Percentiles rank a stretch among this genome's conserved stretches.
Evolutionary conservation across 2,888 invertebrate species (phyloP).

Genomic region (Lutraria lutraria): DNA sequence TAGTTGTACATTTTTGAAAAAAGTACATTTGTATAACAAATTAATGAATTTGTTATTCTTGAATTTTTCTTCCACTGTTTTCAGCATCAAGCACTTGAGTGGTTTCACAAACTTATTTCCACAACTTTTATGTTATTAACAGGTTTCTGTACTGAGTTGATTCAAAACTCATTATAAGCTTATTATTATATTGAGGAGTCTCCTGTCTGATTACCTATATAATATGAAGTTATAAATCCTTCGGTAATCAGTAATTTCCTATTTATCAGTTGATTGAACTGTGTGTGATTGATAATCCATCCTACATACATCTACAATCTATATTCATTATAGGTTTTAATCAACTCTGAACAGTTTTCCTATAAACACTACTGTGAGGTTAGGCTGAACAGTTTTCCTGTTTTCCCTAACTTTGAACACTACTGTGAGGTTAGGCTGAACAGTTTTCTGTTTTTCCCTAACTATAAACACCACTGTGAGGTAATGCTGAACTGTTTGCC

Average conservation of each 20-base stretch:
- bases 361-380: no score
- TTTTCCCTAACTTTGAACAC: no score
- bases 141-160: neutral
- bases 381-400: no score
- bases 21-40: neutral
- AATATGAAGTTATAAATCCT: neutral
- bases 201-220: neutral
- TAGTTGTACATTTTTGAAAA: neutral
- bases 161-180: neutral
- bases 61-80: constrained; percentile 5
- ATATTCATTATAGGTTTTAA: neutral
- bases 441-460: no score
- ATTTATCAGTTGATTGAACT: neutral
- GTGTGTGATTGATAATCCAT: constrained; percentile 8
- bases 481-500: no score
- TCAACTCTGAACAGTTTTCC: neutral
- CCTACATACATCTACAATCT: neutral
- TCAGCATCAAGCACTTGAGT: neutral
- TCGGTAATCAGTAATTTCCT: neutral
- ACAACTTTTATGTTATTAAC: neutral
- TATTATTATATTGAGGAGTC: neutral
- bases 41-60: constrained; percentile 15
- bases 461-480: no score
- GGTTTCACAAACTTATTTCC: neutral
- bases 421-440: no score